Conservation (phyloP, 2,797 vertebrate species). For the Hyperoplus immaculatus region DNA sequence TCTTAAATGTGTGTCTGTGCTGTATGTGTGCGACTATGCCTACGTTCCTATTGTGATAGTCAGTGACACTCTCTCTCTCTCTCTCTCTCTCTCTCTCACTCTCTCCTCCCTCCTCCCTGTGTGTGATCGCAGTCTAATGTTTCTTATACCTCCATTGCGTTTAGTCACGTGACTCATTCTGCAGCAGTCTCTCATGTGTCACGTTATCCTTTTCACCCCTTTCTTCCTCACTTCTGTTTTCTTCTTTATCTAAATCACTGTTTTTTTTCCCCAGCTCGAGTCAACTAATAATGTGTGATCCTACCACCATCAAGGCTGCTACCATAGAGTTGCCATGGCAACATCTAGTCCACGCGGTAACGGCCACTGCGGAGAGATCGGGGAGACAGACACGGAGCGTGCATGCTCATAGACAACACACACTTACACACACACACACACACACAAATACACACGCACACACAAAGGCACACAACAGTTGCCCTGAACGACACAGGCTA, state of each 20-base stretch:
- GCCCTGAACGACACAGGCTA: constrained; percentile 41
- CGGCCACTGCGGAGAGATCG: constrained; percentile 66
- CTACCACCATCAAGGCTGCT: constrained; percentile 77
- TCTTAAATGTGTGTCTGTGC: not conserved
- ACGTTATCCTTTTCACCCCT: constrained; percentile 9
- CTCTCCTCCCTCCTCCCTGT: too few relatives aligned
- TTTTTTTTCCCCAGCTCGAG: constrained; percentile 44
- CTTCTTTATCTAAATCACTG: constrained; percentile 49
- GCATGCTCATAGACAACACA: constrained; percentile 4
- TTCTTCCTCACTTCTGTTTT: constrained; percentile 5
- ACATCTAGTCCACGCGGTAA: constrained; percentile 69
- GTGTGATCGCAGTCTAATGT: constrained; percentile 14
- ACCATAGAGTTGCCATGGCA: constrained; percentile 80
- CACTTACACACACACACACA: constrained; percentile 19
- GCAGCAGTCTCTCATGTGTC: constrained; percentile 13
- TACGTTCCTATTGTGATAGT: not conserved
- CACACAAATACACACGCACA: constrained; percentile 31
- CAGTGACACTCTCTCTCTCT: constrained; percentile 8
- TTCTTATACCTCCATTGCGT: constrained; percentile 14
- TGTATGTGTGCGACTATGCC: not conserved
- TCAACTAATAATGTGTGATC: constrained; percentile 79
- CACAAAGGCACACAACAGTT: constrained; percentile 27
- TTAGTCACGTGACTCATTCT: constrained; percentile 7
- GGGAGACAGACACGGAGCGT: constrained; percentile 41
- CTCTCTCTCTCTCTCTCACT: not conserved